Evolutionary conservation across 1,140 invertebrate species (phyloP).

Genomic region (Bactericera cockerelli): DNA sequence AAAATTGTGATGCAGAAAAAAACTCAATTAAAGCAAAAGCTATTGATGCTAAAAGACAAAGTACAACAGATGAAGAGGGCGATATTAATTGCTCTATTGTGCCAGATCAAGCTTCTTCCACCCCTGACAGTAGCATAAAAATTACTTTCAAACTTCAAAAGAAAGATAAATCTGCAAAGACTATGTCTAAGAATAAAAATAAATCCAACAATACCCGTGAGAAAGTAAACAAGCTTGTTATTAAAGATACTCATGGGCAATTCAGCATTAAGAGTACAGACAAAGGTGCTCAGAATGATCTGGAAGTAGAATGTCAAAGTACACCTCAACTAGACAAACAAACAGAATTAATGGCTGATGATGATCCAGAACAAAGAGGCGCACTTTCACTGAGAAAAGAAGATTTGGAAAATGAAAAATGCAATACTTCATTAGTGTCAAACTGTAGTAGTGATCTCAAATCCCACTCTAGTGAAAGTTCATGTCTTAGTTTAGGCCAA

Average conservation of each 20-base stretch:
- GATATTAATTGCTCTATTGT: constrained; percentile 6
- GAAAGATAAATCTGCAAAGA: not conserved
- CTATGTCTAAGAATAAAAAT: not conserved
- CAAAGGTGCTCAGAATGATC: not conserved
- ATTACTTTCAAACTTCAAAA: constrained; percentile 3
- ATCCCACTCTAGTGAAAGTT: no score
- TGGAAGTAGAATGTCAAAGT: no score
- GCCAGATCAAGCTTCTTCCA: not conserved
- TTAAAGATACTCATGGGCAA: not conserved
- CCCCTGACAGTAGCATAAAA: not conserved
- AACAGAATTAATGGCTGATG: no score
- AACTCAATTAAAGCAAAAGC: not conserved
- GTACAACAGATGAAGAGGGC: not conserved
- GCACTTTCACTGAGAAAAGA: no score
- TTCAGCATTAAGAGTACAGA: not conserved
- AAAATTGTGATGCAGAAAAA: not conserved
- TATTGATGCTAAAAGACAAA: not conserved
- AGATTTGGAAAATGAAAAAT: no score
- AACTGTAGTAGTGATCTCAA: no score
- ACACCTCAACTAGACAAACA: no score
- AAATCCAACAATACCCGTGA: not conserved
- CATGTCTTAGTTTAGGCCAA: no score
- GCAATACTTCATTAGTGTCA: no score
- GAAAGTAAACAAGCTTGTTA: not conserved
- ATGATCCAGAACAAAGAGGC: no score